Evolutionary conservation across 2,888 invertebrate genomes (phyloP).

Genomic region (Caenorhabditis drosophilae): DNA sequence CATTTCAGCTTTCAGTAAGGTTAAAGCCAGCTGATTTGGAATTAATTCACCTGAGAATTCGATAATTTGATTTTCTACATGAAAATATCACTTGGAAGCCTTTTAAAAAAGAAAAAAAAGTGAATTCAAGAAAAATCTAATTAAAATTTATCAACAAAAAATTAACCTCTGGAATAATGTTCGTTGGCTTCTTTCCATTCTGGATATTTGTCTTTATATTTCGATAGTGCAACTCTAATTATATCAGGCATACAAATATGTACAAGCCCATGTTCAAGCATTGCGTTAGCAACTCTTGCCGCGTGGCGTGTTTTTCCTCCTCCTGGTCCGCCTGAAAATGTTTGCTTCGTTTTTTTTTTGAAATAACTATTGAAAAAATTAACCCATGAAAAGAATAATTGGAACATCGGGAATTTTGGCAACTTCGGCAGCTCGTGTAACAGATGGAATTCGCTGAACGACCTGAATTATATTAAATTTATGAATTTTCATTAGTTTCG

Average conservation of each 20-base stretch:
- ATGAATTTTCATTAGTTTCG: too few species aligned
- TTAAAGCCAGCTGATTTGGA: conserved; percentile 65
- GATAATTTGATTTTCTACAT: not conserved
- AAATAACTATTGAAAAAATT: conserved; percentile 7
- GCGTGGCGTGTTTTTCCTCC: conserved; percentile 68
- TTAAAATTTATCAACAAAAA: not conserved
- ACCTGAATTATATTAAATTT: conserved; percentile 25
- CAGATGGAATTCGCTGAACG: conserved; percentile 57
- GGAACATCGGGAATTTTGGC: conserved; percentile 67
- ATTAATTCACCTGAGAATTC: conserved; percentile 64
- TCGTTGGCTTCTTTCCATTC: conserved; percentile 68
- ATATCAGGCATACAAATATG: conserved; percentile 68
- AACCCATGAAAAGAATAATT: conserved; percentile 68
- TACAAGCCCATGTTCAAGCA: conserved; percentile 57
- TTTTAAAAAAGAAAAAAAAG: not conserved
- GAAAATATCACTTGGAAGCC: not conserved
- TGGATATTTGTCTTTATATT: conserved; percentile 65
- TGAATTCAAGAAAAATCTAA: not conserved
- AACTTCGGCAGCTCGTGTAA: conserved; percentile 64
- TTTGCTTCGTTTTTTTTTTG: not conserved
- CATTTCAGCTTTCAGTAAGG: conserved; percentile 68
- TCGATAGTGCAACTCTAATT: conserved; percentile 57
- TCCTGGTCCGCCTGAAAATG: conserved; percentile 68
- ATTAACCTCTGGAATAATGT: conserved; percentile 58
- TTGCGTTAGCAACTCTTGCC: conserved; percentile 47